Percentiles rank a stretch among this genome's conserved stretches.
Conservation (phyloP, 1,140 invertebrate species). For the Calephelis virginiensis region DNA sequence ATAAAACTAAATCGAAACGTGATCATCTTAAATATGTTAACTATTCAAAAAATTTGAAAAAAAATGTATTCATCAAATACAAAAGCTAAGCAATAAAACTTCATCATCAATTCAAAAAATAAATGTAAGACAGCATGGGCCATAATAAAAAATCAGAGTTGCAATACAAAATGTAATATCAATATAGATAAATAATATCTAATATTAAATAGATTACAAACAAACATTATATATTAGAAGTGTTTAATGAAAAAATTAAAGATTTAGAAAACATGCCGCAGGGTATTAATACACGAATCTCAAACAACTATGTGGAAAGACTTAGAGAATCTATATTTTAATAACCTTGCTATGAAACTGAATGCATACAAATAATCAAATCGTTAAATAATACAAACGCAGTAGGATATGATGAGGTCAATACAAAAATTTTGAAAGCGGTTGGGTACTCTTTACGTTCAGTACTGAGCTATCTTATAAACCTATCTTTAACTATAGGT, state of each 20-base stretch:
- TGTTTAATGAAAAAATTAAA: conserved; percentile 22
- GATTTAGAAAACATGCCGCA: conserved; percentile 7
- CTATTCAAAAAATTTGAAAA: conserved; percentile 29
- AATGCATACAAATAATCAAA: no score
- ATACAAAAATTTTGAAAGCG: no score
- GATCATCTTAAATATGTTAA: conserved; percentile 23
- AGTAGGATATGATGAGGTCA: no score
- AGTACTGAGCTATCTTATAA: not conserved
- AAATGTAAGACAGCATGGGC: conserved; percentile 28
- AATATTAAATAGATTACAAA: conserved; percentile 12
- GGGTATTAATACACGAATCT: not conserved
- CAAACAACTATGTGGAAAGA: no score
- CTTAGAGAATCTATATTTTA: no score
- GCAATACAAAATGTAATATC: conserved; percentile 2
- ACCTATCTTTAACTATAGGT: not conserved
- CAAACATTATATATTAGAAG: not conserved
- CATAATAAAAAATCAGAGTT: conserved; percentile 21
- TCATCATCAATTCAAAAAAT: conserved; percentile 19
- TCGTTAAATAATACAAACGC: no score
- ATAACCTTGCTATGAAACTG: no score
- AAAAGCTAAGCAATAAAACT: conserved; percentile 21
- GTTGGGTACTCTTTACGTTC: not conserved
- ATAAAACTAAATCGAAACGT: conserved; percentile 22
- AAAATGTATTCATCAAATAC: conserved; percentile 29
- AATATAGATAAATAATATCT: conserved; percentile 16